Percentiles rank a stretch among this genome's conserved stretches.
phyloP scores from a whole-genome alignment of 2,888 invertebrate species.

The Netelia inedita region DNA sequence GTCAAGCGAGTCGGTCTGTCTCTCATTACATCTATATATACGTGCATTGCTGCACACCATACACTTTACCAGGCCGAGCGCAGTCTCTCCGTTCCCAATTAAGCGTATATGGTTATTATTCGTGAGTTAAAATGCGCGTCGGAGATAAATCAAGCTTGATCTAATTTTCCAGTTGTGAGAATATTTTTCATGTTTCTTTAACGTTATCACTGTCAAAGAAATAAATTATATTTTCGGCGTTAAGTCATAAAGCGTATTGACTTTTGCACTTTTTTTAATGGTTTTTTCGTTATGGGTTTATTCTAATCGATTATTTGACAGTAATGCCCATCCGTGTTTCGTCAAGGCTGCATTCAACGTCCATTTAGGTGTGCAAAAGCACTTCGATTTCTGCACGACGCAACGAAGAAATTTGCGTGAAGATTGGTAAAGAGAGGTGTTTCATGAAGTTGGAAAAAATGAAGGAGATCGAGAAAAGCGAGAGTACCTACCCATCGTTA shows the following conservation, averaged over 20 bases:
- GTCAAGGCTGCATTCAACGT: too few relatives aligned
- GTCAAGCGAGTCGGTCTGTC: slow-evolving; percentile 31
- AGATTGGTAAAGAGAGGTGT: not conserved
- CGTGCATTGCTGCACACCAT: not conserved
- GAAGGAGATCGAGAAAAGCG: not conserved
- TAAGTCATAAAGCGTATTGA: too few relatives aligned
- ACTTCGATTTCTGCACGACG: not conserved
- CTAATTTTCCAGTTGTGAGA: too few relatives aligned
- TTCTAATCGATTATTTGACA: too few relatives aligned
- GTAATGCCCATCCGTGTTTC: too few relatives aligned
- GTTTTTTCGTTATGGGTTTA: too few relatives aligned
- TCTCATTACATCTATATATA: not conserved
- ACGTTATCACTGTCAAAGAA: too few relatives aligned
- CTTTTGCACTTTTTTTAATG: too few relatives aligned
- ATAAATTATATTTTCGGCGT: too few relatives aligned
- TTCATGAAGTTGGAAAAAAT: not conserved
- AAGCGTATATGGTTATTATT: slow-evolving; percentile 46
- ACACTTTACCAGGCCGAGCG: slow-evolving; percentile 36
- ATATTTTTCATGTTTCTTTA: too few relatives aligned
- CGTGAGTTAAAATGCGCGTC: not conserved
- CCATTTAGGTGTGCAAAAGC: too few relatives aligned
- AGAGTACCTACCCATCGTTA: slow-evolving; percentile 22
- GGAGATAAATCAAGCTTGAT: too few relatives aligned
- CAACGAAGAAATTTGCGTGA: not conserved
- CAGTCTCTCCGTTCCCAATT: slow-evolving; percentile 48